Conservation (phyloP, 2,888 invertebrate species). For the Molorchus minor region DNA sequence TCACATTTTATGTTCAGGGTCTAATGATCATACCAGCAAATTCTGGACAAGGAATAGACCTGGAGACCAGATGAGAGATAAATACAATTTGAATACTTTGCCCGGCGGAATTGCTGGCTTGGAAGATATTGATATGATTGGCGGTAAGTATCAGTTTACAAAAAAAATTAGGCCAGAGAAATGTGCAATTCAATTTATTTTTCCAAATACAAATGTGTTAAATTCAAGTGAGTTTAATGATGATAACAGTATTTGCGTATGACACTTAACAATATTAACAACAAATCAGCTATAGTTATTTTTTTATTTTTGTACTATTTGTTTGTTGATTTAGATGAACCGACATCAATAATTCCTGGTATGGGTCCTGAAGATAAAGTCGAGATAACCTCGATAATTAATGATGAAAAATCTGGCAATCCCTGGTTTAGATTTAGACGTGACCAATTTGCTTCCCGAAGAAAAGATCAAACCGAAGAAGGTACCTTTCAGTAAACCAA, state of each 20-base stretch:
- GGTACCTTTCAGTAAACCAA: constrained; percentile 95
- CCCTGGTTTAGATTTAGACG: constrained; percentile 87
- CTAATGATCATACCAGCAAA: constrained; percentile 99
- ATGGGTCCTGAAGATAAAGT: constrained; percentile 99
- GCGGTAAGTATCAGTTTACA: constrained; percentile 62
- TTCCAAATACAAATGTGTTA: too few relatives aligned
- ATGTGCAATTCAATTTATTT: too few relatives aligned
- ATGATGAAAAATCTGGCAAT: constrained; percentile 83
- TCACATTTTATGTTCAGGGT: constrained; percentile 97
- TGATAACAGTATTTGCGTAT: not conserved
- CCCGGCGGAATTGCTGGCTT: constrained; percentile 81
- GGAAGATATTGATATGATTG: constrained; percentile 77
- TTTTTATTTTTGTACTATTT: not conserved
- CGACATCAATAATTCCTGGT: constrained; percentile 84
- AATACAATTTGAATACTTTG: constrained; percentile 93
- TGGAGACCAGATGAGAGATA: constrained; percentile 97
- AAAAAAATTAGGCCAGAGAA: too few relatives aligned
- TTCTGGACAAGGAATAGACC: constrained; percentile 99
- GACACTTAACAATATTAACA: too few relatives aligned
- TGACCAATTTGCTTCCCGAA: constrained; percentile 68
- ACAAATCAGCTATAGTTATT: too few relatives aligned
- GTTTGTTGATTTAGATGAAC: constrained; percentile 69
- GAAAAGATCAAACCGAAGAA: constrained; percentile 80
- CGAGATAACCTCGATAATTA: constrained; percentile 78
- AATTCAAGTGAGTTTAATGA: too few relatives aligned